Percentiles rank a stretch among this genome's conserved stretches.
Evolutionary conservation across 2,888 invertebrate species (phyloP).

Genomic region (Cenopis cana): DNA sequence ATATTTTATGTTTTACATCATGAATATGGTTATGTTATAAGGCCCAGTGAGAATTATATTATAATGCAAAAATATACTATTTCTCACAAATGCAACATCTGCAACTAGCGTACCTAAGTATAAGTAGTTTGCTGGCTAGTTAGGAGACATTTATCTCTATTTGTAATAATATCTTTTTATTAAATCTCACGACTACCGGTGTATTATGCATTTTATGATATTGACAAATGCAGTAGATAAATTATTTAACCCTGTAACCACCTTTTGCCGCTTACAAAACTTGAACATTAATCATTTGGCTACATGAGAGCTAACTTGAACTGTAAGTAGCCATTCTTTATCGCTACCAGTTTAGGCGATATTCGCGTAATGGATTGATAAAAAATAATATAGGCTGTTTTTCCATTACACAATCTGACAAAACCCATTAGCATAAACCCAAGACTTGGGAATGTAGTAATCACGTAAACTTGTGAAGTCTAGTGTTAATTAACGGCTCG

Average conservation of each 20-base stretch:
- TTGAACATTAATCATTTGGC: too few species aligned
- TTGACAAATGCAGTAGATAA: background rate
- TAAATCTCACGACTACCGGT: background rate
- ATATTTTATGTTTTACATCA: slow-evolving; percentile 24
- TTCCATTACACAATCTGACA: background rate
- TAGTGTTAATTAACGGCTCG: slow-evolving; percentile 21
- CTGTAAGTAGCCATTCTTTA: background rate
- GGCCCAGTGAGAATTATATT: slow-evolving; percentile 8
- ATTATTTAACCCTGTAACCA: background rate
- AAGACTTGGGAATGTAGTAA: background rate
- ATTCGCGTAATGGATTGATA: too few species aligned
- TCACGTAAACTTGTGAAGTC: too few species aligned
- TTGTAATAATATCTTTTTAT: background rate
- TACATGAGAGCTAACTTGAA: background rate
- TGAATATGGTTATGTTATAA: slow-evolving; percentile 4
- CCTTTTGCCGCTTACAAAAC: background rate
- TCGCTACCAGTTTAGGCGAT: background rate
- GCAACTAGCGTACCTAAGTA: background rate
- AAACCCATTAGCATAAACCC: background rate
- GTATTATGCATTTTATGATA: background rate
- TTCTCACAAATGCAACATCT: background rate
- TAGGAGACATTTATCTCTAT: background rate
- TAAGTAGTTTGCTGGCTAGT: background rate
- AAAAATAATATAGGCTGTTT: background rate
- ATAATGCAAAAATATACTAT: background rate